A percentile compares a stretch with the other conserved stretches of the same genome.
These are phyloP conservation scores for Strigamia crassipes DNA, from an alignment of 2,888 invertebrate genomes.

Conservation along the genomic window DNA sequence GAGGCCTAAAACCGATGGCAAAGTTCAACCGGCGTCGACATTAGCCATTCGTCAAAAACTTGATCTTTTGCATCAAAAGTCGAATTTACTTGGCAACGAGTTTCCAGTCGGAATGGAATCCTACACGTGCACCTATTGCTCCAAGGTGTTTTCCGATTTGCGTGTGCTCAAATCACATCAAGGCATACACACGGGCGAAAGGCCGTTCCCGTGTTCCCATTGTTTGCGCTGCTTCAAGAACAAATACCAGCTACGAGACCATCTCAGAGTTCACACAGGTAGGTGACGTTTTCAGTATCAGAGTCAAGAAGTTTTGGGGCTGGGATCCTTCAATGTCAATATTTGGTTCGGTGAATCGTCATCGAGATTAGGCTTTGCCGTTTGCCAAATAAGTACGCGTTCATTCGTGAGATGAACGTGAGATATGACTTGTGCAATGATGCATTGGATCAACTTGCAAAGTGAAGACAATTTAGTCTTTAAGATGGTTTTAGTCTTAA, in stretches of 20 bases:
- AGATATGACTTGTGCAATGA: no score
- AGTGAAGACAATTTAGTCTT: no score
- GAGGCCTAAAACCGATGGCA: neutral
- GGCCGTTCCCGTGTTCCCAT: slow-evolving; percentile 42
- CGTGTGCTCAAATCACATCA: slow-evolving; percentile 42
- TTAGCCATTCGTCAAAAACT: slow-evolving; percentile 28
- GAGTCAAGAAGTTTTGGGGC: no score
- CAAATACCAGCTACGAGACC: slow-evolving; percentile 44
- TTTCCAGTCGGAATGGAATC: slow-evolving; percentile 37
- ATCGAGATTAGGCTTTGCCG: no score
- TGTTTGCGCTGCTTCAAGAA: slow-evolving; percentile 43
- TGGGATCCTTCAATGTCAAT: no score
- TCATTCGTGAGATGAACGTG: no score
- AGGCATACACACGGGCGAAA: slow-evolving; percentile 43
- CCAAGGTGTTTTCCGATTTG: slow-evolving; percentile 44
- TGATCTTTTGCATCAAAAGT: slow-evolving; percentile 28
- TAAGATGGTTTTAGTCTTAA: no score
- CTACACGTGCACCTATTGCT: slow-evolving; percentile 43
- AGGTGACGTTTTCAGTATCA: no score
- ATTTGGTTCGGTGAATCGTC: no score
- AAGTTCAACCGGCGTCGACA: neutral
- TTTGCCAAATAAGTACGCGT: no score
- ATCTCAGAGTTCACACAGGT: slow-evolving; percentile 35
- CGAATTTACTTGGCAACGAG: neutral
- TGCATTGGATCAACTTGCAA: no score